Base-by-base conservation (phyloP, 2,888 invertebrate genomes). In the Parnassius glacialis region DNA sequence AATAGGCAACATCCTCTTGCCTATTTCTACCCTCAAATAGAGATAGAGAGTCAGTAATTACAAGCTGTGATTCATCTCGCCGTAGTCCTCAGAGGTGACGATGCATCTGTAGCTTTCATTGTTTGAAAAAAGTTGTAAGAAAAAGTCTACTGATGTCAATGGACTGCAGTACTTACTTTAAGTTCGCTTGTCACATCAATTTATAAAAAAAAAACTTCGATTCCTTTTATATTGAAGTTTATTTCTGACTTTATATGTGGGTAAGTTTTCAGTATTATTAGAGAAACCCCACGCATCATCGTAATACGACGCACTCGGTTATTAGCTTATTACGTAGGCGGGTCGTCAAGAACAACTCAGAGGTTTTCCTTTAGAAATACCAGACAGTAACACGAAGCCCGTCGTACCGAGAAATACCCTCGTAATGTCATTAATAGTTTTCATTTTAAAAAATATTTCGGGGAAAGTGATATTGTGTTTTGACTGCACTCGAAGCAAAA, bases 311-410 rank as follows among this genome's bases (percentile, higher is more conserved):
- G 34, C 41, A 34, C 41, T 12, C 34, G 10, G n/a, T 52, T 43
- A 50, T 34, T 45, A 45, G 10, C 9, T 52, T 43, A 50, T 34
- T 45, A 45, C 47, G 43, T 53, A 42, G 9, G 41, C 2, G 20
- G 11, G 9, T 16, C 16, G 20, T 42, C 54, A 45, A 55, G 25
- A 9, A 20, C 10, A 25, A 13, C 52, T 41, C 44, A 34, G 16
- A 57, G 47, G 52, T 59, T 59, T 59, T 53, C 59, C 59, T 59
- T 53, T 42, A 59, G 59, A 53, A 59, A 48, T 41, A 53, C 59
- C 59, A 48, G 42, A 42, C 16, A 10, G 52, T 47, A 59, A 59
- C 3, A 9, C 12, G 34, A 34, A 47, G 42, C 47, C 20, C 41
- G 10, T 16, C 42, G 13, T 53, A 43, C n/a, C 10, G 11, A 10